Evolutionary conservation across 2,888 invertebrate species (phyloP), one percentile per base, ranked within the genome.

Genomic region (Julus scanicus): DNA sequence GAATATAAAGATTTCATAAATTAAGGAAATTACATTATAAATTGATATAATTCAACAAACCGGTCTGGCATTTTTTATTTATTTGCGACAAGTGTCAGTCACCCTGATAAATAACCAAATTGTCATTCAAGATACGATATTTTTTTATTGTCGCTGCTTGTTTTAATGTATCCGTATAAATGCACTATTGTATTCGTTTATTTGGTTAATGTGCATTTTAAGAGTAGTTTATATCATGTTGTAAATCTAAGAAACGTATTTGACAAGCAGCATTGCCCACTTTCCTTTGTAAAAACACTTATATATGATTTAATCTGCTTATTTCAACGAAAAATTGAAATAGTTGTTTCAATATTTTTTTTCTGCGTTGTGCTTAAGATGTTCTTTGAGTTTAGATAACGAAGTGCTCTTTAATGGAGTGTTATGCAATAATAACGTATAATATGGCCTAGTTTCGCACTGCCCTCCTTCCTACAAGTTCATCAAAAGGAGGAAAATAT

Each of bases 61-160:
- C 71, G 71, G 71, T 71, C 71, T 20, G 2, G 71, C 17, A 2
- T 29, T 29, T 53, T 71, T 29, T 9, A 20, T 9, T 71, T 71
- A 71, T 29, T 71, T 71, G 20, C 71, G 71, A 71, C 71, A 6
- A 29, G 20, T 71, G 71, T 71, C 71, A 71, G 20, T 71, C 71
- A 71, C 71, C 71, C 71, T 71, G 71, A 53, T 20, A 71, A 71
- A 71, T 71, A 15, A 13, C 44, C 71, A 71, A 71, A 71, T 63
- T 71, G 71, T 71, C 71, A 71, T 71, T 71, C 71, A 20, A 8
- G 71, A 20, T 71, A 20, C 20, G 20, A 29, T 71, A 29, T 71
- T 11, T 57, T 29, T 44, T 71, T 29, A 29, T 9, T 20, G 29
- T 29, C 53, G 2, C 20, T 71, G 11, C 11, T 29, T 20, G 17